Conservation (phyloP, 2,888 invertebrate species). For the Parthenolecanium corni region DNA sequence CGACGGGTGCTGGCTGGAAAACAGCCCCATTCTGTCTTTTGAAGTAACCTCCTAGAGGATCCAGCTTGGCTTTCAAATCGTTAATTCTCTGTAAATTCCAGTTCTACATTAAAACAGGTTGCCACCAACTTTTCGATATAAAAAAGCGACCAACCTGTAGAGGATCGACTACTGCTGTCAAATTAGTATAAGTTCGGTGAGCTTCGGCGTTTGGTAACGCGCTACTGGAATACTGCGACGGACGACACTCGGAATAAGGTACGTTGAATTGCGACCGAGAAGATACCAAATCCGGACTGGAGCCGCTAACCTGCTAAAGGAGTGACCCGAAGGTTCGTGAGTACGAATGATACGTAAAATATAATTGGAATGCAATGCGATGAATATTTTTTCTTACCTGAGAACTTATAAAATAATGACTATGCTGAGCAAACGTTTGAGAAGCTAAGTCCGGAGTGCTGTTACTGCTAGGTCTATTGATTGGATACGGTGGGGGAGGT, state of each 20-base stretch:
- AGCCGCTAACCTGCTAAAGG: slow-evolving; percentile 43
- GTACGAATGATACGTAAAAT: not conserved
- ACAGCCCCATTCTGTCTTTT: slow-evolving; percentile 21
- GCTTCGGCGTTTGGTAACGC: slow-evolving; percentile 41
- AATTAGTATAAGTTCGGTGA: slow-evolving; percentile 62
- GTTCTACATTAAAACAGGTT: too few relatives aligned
- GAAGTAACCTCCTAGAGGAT: slow-evolving; percentile 7
- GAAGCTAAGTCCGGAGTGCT: slow-evolving; percentile 70
- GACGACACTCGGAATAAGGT: slow-evolving; percentile 24
- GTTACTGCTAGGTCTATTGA: slow-evolving; percentile 62
- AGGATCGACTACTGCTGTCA: slow-evolving; percentile 46
- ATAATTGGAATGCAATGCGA: not conserved
- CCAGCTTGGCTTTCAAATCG: slow-evolving; percentile 18
- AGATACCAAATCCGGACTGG: slow-evolving; percentile 66
- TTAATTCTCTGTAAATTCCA: slow-evolving; percentile 13
- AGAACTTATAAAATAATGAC: slow-evolving; percentile 25
- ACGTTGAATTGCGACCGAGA: slow-evolving; percentile 40
- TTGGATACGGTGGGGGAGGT: slow-evolving; percentile 75
- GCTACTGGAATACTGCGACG: slow-evolving; percentile 33
- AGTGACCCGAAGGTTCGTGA: not conserved
- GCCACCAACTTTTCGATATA: too few relatives aligned
- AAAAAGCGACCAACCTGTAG: slow-evolving; percentile 33
- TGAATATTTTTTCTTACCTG: not conserved
- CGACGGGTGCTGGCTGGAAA: not conserved
- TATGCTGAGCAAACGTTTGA: slow-evolving; percentile 34